These are phyloP conservation scores for Megaustenia siamemsis DNA, from an alignment of 2,888 invertebrate species.

Conservation along the genomic window DNA sequence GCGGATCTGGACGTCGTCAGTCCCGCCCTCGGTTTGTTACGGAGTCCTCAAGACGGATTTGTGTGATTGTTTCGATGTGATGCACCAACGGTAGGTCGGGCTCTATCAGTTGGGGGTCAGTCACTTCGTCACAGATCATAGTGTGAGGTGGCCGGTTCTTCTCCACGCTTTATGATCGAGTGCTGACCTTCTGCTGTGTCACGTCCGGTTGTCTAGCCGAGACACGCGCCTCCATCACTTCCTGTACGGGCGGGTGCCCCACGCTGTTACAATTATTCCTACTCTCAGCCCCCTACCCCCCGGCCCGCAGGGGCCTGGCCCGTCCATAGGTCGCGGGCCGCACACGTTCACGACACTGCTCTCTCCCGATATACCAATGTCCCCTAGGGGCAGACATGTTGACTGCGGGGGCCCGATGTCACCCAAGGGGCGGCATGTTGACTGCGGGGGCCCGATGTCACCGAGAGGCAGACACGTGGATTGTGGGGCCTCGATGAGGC, in stretches of 20 bases:
- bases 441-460: constrained; percentile 35
- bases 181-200: too few species aligned
- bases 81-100: too few species aligned
- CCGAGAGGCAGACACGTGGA: constrained; percentile 34
- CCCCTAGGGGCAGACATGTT: constrained; percentile 29
- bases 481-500: constrained; percentile 28
- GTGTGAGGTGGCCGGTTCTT: too few species aligned
- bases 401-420: constrained; percentile 39
- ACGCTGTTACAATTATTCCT: constrained; percentile 16
- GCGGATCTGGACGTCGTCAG: too few species aligned
- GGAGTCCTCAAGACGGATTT: too few species aligned
- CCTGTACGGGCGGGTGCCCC: neutral
- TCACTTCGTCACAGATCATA: too few species aligned
- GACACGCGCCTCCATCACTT: constrained; percentile 8
- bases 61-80: too few species aligned
- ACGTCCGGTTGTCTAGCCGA: neutral
- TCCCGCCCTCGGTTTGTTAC: too few species aligned
- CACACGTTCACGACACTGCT: neutral
- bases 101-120: too few species aligned
- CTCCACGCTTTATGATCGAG: too few species aligned
- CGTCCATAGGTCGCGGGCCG: neutral
- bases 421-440: constrained; percentile 7
- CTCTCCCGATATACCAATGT: constrained; percentile 32
- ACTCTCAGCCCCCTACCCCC: constrained; percentile 39
- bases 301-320: constrained; percentile 40